Base-by-base conservation (phyloP, 23 tunicate species). In the Ciona savignyi region DNA sequence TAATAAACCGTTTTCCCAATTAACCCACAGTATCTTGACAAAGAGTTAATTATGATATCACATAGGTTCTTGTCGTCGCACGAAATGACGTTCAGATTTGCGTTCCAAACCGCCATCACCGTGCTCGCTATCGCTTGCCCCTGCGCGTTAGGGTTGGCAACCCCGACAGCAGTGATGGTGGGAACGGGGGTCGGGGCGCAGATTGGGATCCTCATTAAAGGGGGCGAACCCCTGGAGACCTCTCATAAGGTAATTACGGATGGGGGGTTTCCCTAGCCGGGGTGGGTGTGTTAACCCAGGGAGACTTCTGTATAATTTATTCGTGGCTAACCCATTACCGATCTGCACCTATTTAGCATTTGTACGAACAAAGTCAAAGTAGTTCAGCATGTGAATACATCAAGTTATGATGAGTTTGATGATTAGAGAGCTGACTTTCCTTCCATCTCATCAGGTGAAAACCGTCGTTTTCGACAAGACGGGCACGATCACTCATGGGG, bases 121-220 rank as follows among this genome's bases (percentile, higher is more conserved):
- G 99, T 95, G 25, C 88, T 95, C n/a, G 99, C 99, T 23, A 95
- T 95, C 0, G 99, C 99, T 0, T 95, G 99, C 73, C 99, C 99
- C 1, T 95, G 99, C 80, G 93, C 99, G 15, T 65, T 95, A 62
- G 99, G 99, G 1, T 74, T 95, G 51, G 99, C 99, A n/a, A 95
- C 99, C 20, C 99, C 99, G n/a, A 95, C 99, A 22, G 99, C 99
- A 9, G 99, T 95, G 33, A 95, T 95, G 99, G 99, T 95, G 49
- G 99, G 99, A 19, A 95, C 99, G n/a, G 99, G 99, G 25, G 99
- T 95, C 65, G 99, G 99, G 62, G 95, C 95, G 1, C 91, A 84
- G 62, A 89, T 82, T 51, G 99, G 99, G 29, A 83, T 88, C 31
- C 74, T 95, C 11, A 95, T 95, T 23, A 95, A 95, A 64, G 99